Base-by-base conservation (phyloP, 2,888 invertebrate genomes). In the Diplazon laetatorius region DNA sequence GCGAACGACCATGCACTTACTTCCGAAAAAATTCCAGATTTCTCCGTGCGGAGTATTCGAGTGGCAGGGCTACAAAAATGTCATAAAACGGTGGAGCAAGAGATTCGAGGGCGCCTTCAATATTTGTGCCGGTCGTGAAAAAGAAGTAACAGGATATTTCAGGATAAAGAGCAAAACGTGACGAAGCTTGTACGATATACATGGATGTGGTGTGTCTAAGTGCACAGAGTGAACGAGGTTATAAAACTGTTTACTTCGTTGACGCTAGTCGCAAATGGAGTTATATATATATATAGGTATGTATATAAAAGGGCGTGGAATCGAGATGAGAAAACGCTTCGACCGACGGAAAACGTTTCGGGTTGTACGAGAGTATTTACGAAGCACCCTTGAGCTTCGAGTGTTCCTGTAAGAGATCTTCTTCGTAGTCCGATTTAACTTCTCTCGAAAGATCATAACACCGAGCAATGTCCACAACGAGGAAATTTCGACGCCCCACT, bases 371-470 rank as follows among this genome's bases (percentile, higher is more conserved):
- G 65, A 39, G 66, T 59, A 73, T 73, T 66, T 59, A 59, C 59
- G 66, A 59, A 73, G 48, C 25, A 66, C 59, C 66, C 73, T 73
- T 59, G 59, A 73, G 57, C 25, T 46, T 59, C 48, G 39, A 73
- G 73, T 39, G 48, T 39, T 57, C 39, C 39, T 25, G 48, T n/a
- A n/a, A 37, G 59, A 66, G 73, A 42, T 59, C 66, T 66, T 73
- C 37, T n/a, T 66, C 59, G 59, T 73, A 39, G 50, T 48, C 16
- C 59, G 65, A 66, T 57, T 73, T 50, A n/a, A 37, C 59, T 66
- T 57, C 55, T 46, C 63, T 16, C 48, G 59, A 59, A 59, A 48
- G 57, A 37, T 59, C n/a, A 20, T 50, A 52, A 30, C 50, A 60
- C 44, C 52, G n/a, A 20, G 18, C 8, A 22, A 42, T 37, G 16